These are phyloP conservation scores for Helobdella robusta DNA, from an alignment of 2,888 invertebrate genomes.

Conservation along the genomic window DNA sequence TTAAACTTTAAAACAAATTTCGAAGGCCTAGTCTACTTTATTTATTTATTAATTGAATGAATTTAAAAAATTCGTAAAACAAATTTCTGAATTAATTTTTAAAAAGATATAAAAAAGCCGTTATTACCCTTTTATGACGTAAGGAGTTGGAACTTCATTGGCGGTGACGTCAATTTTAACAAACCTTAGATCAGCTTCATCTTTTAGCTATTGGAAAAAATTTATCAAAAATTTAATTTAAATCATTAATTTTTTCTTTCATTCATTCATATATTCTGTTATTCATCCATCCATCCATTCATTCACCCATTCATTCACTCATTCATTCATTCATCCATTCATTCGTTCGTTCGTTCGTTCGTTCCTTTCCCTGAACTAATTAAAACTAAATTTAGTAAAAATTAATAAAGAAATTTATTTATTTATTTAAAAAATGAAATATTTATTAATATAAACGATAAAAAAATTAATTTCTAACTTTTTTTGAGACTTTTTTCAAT, in stretches of 20 bases:
- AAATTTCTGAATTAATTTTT: background rate
- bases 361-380: background rate
- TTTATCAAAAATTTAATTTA: background rate
- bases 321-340: background rate
- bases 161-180: constrained; percentile 23
- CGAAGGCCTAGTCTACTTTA: background rate
- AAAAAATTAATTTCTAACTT: constrained; percentile 6
- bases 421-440: background rate
- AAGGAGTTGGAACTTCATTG: constrained; percentile 21
- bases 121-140: constrained; percentile 22
- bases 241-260: background rate
- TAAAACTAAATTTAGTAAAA: too few species aligned
- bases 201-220: constrained; percentile 12
- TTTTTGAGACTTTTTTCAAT: constrained; percentile 23
- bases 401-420: background rate
- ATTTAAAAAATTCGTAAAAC: background rate
- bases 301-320: background rate
- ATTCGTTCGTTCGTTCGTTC: background rate
- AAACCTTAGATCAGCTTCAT: constrained; percentile 13
- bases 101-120: background rate
- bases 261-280: background rate
- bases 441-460: background rate
- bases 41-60: background rate
- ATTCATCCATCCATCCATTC: background rate
- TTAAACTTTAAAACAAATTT: too few species aligned